Evolutionary conservation across 1,140 invertebrate genomes (phyloP).

Genomic region (Neomicropteryx cornuta): DNA sequence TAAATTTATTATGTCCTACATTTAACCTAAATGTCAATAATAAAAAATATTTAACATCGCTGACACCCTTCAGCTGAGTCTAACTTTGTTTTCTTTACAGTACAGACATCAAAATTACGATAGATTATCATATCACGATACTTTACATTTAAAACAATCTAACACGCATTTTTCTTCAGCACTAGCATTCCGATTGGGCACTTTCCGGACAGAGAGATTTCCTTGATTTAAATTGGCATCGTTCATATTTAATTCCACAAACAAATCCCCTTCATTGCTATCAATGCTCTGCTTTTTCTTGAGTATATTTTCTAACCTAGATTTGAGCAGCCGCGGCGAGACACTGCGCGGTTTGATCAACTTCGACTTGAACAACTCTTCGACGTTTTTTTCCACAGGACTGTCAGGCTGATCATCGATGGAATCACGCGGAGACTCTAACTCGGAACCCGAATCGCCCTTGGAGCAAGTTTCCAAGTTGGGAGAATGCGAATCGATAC

Average conservation of each 20-base stretch:
- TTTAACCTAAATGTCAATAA: too few species aligned
- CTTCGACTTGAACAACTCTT: conserved; percentile 7
- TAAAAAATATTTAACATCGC: too few species aligned
- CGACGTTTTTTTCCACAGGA: conserved; percentile 11
- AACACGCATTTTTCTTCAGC: conserved; percentile 1
- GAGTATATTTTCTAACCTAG: conserved; percentile 24
- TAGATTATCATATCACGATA: conserved; percentile 5
- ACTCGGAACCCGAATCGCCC: conserved; percentile 12
- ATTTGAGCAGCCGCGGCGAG: conserved; percentile 44
- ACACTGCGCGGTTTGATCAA: conserved; percentile 35
- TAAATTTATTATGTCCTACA: too few species aligned
- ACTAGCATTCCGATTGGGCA: conserved; percentile 1
- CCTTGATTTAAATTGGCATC: neutral
- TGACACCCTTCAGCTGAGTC: too few species aligned
- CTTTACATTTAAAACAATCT: conserved; percentile 3
- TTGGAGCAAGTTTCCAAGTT: conserved; percentile 35
- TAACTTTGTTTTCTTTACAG: too few species aligned
- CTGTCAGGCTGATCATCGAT: conserved; percentile 8
- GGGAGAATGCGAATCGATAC: conserved; percentile 61
- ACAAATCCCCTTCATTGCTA: conserved; percentile 6
- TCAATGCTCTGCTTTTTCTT: conserved; percentile 8
- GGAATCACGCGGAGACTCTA: conserved; percentile 6
- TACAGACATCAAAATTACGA: too few species aligned
- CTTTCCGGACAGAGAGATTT: neutral
- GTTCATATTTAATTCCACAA: conserved; percentile 1